These are phyloP conservation scores for Delichon dasypus DNA, from an alignment of 2,797 vertebrate genomes.

Conservation along the genomic window DNA sequence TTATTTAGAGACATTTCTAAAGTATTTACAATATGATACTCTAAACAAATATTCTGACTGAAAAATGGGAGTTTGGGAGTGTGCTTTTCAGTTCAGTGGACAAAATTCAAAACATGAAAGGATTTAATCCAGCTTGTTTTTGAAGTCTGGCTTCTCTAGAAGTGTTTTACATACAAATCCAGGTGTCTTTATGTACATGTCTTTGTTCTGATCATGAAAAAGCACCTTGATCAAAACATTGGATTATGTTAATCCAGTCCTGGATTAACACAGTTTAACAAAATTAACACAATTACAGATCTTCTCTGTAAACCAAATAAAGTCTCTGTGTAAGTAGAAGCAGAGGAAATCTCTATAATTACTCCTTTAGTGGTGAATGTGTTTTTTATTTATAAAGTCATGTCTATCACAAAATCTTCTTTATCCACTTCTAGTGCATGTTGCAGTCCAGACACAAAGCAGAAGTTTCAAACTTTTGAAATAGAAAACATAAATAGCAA, in stretches of 20 bases:
- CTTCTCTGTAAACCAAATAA: background rate
- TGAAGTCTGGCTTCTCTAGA: conserved; percentile 23
- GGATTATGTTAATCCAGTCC: background rate
- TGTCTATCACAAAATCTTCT: background rate
- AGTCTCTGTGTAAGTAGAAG: background rate
- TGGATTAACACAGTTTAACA: conserved; percentile 6
- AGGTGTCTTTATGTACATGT: background rate
- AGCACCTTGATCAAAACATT: background rate
- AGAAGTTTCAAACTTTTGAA: background rate
- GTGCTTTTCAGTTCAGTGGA: background rate
- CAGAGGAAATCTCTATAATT: background rate
- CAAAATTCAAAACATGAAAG: conserved; percentile 1
- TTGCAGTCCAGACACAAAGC: background rate
- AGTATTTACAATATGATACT: background rate
- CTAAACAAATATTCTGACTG: background rate
- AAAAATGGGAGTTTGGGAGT: background rate
- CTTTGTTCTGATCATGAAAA: conserved; percentile 28
- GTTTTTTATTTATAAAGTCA: background rate
- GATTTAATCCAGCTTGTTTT: background rate
- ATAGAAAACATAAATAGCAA: background rate
- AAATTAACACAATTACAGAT: background rate
- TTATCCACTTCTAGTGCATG: background rate
- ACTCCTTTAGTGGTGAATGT: background rate
- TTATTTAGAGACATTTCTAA: background rate
- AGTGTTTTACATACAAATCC: background rate